Evolutionary conservation across 1,140 invertebrate species (phyloP), one percentile per base, ranked within the genome.

Genomic region (Eciton burchellii): DNA sequence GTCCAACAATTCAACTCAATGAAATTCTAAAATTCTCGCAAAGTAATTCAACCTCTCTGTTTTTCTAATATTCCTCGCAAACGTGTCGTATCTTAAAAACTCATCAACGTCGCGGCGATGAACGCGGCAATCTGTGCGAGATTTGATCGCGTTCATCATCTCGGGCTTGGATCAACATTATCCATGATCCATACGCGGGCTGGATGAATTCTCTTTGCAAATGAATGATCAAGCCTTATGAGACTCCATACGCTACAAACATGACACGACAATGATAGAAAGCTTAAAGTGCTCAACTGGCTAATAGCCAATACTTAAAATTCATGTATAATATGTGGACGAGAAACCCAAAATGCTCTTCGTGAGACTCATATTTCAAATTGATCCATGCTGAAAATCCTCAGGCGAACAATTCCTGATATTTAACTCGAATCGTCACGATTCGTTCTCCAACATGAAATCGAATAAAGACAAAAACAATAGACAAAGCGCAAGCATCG

Each of bases 351-450:
- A 85, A 82, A 0, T 91, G 56, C 16, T 8, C 68, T 79, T 94
- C 94, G 0, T 95, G 94, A 94, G 92, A 94, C 45, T 71, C 85
- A 4, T 94, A 94, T 73, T 95, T 95, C 83, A 76, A 71, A 49
- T 89, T 91, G 43, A 93, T 93, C 35, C 19, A 82, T 3, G 3
- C 62, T 16, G 24, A 79, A 16, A 26, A 16, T 11, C 14, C 62
- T 35, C 35, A 2, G 6, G 35, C 35, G 0, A 41, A 57, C 0
- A 5, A 24, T 16, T 21, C 9, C 14, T 5, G n/a, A 12, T 24
- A 57, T 1, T 19, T 47, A 21, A 0, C 8, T 19, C 3, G 5
- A 19, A 1, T 0, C 76, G 63, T 3, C 43, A 59, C 21, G 26
- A 14, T 63, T 82, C 70, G 9, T 11, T 63, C 0, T 1, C 43